Percentiles rank a stretch among this genome's conserved stretches.
Evolutionary conservation across 2,797 vertebrate species (phyloP).

Genomic region (Iguana delicatissima): DNA sequence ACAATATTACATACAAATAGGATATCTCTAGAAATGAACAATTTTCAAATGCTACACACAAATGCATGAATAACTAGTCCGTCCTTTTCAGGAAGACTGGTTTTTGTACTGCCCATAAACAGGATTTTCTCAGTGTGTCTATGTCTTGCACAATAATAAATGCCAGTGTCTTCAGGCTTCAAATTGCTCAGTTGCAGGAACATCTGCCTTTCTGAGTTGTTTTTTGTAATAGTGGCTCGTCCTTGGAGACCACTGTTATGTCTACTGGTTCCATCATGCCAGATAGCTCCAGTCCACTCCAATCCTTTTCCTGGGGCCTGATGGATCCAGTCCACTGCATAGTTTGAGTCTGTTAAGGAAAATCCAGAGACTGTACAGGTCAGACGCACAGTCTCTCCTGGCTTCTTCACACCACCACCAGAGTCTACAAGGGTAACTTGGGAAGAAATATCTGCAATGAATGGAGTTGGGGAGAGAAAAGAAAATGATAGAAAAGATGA

Average conservation of each 20-base stretch:
- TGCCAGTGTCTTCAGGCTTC: slow-evolving; percentile 21
- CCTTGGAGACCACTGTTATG: not conserved
- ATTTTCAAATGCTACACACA: too few relatives aligned
- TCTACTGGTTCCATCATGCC: rapidly evolving
- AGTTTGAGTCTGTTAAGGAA: not conserved
- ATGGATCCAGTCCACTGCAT: rapidly evolving
- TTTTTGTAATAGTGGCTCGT: not conserved
- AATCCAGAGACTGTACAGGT: slow-evolving; percentile 12
- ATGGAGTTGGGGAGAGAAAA: not conserved
- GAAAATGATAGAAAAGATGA: not conserved
- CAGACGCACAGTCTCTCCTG: not conserved
- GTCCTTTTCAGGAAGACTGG: not conserved
- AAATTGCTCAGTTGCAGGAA: not conserved
- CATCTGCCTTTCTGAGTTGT: slow-evolving; percentile 6
- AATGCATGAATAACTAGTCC: not conserved
- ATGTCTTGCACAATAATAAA: slow-evolving; percentile 30
- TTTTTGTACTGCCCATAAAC: not conserved
- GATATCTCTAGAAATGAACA: too few relatives aligned
- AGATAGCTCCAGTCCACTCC: not conserved
- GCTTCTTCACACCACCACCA: not conserved
- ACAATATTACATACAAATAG: too few relatives aligned
- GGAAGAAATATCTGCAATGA: not conserved
- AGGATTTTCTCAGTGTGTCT: not conserved
- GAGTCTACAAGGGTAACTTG: not conserved
- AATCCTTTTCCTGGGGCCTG: not conserved